Conservation (phyloP, 1,140 invertebrate species). For the Drosophila erecta region DNA sequence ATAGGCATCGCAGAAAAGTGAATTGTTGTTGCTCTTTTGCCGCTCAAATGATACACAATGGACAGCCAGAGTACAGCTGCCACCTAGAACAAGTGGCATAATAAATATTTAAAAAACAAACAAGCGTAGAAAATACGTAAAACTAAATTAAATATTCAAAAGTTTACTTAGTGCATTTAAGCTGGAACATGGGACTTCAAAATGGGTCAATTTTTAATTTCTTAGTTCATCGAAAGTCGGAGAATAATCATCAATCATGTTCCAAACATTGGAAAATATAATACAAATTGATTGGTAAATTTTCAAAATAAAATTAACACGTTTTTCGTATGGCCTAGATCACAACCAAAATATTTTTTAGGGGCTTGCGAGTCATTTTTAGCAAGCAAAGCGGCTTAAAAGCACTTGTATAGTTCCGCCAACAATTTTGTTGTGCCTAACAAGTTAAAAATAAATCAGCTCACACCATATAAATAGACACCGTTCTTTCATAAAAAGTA, state of each 20-base stretch:
- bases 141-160: constrained; percentile 13
- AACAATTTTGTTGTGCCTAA: background rate
- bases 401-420: too few species aligned
- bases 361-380: too few species aligned
- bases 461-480: constrained; percentile 4
- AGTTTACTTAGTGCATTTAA: background rate
- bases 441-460: background rate
- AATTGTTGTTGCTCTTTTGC: constrained; percentile 51
- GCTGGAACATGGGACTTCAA: too few species aligned
- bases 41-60: constrained; percentile 73
- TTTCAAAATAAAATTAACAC: too few species aligned
- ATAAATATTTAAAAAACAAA: constrained; percentile 35
- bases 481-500: too few species aligned
- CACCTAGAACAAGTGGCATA: constrained; percentile 44
- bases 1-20: constrained; percentile 44
- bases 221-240: too few species aligned
- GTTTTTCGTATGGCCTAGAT: too few species aligned
- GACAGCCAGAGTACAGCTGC: constrained; percentile 29
- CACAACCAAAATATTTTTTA: too few species aligned
- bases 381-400: too few species aligned
- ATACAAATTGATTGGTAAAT: too few species aligned
- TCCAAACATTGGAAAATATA: too few species aligned
- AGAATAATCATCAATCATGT: too few species aligned
- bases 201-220: background rate
- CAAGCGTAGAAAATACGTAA: constrained; percentile 10